phyloP scores from a whole-genome alignment of 2,113 vertebrate species.

The Ailuropoda melanoleuca region DNA sequence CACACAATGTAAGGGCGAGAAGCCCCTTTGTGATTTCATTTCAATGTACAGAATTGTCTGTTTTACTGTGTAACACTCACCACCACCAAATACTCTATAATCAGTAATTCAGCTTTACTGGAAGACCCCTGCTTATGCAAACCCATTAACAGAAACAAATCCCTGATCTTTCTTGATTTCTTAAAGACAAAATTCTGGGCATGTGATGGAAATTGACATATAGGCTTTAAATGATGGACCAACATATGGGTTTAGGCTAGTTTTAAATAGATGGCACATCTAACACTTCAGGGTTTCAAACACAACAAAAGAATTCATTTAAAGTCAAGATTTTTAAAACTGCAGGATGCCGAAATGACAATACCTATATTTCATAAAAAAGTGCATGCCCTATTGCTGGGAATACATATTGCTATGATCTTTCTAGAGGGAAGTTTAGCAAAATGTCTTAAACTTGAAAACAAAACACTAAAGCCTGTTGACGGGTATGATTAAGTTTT shows the following conservation, averaged over 20 bases:
- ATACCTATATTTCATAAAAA: neutral
- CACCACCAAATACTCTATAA: neutral
- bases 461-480: neutral
- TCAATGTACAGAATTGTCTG: neutral
- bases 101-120: neutral
- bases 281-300: neutral
- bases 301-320: neutral
- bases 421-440: neutral
- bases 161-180: neutral
- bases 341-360: neutral
- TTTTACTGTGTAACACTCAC: neutral
- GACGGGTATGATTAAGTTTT: neutral
- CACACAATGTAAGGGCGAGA: neutral
- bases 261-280: neutral
- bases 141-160: neutral
- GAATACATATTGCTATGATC: neutral
- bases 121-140: neutral
- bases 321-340: neutral
- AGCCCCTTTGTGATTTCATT: neutral
- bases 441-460: constrained; percentile 6
- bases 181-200: neutral
- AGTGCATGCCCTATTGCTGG: neutral
- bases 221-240: neutral
- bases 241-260: neutral
- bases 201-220: neutral